phyloP scores from a whole-genome alignment of 30 jellyfish, hydroid and myxozoan genomes.

The Aurelia coerulea region DNA sequence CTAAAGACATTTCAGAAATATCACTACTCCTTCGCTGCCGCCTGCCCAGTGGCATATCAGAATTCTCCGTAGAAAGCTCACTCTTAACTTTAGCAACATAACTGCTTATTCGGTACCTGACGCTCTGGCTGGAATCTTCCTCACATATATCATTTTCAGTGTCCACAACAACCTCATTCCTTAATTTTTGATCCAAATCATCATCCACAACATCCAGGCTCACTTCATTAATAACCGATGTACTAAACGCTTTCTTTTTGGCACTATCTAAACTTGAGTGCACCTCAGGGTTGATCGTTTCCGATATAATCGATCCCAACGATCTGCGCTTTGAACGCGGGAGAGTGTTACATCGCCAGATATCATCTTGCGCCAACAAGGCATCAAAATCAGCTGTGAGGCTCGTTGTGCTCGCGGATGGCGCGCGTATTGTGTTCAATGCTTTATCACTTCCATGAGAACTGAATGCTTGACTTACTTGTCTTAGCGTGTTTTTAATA shows the following conservation, averaged over 20 bases:
- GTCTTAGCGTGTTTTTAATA: conserved; percentile 82
- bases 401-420: conserved; percentile 48
- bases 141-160: neutral
- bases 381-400: conserved; percentile 62
- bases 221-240: conserved; percentile 59
- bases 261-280: conserved; percentile 33
- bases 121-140: neutral
- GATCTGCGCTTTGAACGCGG: conserved; percentile 66
- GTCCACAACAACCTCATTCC: neutral
- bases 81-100: neutral
- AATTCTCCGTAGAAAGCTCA: neutral
- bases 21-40: conserved; percentile 9
- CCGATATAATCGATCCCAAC: conserved; percentile 66
- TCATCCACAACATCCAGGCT: conserved; percentile 42
- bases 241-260: conserved; percentile 65
- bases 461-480: conserved; percentile 95
- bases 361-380: conserved; percentile 53
- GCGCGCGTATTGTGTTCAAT: conserved; percentile 16
- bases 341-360: conserved; percentile 21
- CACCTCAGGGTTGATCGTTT: conserved; percentile 57
- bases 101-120: neutral
- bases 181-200: conserved; percentile 12
- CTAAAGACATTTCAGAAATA: conserved; percentile 21
- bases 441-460: conserved; percentile 60
- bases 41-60: conserved; percentile 1